A percentile compares a stretch with the other conserved stretches of the same genome.
Evolutionary conservation across 2,888 invertebrate species (phyloP).

Genomic region (Drosophila quinaria): DNA sequence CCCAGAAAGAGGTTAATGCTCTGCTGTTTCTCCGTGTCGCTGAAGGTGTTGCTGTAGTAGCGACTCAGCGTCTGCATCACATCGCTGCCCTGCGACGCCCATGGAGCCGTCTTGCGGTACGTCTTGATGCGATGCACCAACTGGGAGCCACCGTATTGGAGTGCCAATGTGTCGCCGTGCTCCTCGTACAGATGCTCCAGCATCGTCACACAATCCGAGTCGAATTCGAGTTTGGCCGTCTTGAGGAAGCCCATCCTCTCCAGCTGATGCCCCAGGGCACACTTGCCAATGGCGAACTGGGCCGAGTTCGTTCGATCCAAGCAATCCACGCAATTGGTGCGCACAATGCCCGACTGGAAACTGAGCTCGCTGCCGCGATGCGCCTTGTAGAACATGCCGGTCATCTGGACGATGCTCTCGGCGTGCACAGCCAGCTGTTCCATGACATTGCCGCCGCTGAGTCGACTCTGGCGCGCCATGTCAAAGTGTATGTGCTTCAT

Average conservation of each 20-base stretch:
- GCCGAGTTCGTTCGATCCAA: constrained; percentile 99
- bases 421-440: constrained; percentile 95
- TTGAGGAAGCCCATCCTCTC: constrained; percentile 95
- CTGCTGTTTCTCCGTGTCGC: constrained; percentile 99
- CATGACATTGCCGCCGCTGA: constrained; percentile 91
- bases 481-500: constrained; percentile 97
- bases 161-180: constrained; percentile 97
- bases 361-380: constrained; percentile 76
- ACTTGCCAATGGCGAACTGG: constrained; percentile 94
- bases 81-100: constrained; percentile 99
- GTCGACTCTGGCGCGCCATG: constrained; percentile 92
- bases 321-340: constrained; percentile 99
- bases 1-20: constrained; percentile 98
- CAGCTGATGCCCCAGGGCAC: constrained; percentile 89
- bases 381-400: constrained; percentile 91
- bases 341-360: constrained; percentile 92
- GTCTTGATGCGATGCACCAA: constrained; percentile 95
- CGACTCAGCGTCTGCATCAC: constrained; percentile 99
- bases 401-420: constrained; percentile 93
- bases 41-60: constrained; percentile 98
- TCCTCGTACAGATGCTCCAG: constrained; percentile 98
- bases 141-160: constrained; percentile 99
- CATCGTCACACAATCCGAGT: constrained; percentile 97
- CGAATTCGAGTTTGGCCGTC: constrained; percentile 93
- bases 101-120: constrained; percentile 95